Evolutionary conservation across 1,140 invertebrate species (phyloP), one percentile per base, ranked within the genome.

Genomic region (Acyrthosiphon pisum): DNA sequence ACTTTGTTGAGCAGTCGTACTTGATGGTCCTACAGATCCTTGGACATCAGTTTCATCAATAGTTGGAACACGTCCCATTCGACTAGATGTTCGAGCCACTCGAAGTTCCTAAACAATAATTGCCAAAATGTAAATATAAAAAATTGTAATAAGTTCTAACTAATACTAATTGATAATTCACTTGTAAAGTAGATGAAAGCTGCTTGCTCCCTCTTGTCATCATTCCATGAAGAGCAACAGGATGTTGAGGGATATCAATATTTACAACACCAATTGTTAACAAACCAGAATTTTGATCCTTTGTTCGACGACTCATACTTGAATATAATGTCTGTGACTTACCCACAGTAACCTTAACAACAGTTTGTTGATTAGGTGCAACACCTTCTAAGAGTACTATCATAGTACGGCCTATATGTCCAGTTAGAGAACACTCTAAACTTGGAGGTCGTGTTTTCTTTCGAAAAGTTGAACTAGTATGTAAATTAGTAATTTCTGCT

Each of bases 231-330:
- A 99, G 95, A 50, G 98, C 98, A 0, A 99, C 98, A 0, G 99
- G 99, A 96, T 99, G 99, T 95, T 99, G 98, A 6, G 99, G 99
- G 94, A 99, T 99, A 95, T 99, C 98, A 90, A 99, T 97, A 94
- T 98, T 97, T 1, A 99, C 97, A 56, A 97, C 97, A 1, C 98
- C 98, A 87, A 99, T 96, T 11, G 97, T 98, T 0, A 99, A 95
- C 89, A 99, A 95, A 22, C 97, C 98, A 48, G 98, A 98, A 94
- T 99, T 99, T 94, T 97, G 97, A 94, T 98, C 98, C 95, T 98
- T 97, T 93, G 96, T 96, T 35, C 97, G 96, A 91, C 97, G 96
- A 0, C 97, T 97, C 37, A 98, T 96, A 94, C 97, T 98, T 8
- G 98, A 98, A 95, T 99, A 99, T 22, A 99, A 95, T 14, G 98